A percentile compares a stretch with the other conserved stretches of the same genome.
Conservation (phyloP, 1,140 invertebrate species). For the Schlechtendalia chinensis region DNA sequence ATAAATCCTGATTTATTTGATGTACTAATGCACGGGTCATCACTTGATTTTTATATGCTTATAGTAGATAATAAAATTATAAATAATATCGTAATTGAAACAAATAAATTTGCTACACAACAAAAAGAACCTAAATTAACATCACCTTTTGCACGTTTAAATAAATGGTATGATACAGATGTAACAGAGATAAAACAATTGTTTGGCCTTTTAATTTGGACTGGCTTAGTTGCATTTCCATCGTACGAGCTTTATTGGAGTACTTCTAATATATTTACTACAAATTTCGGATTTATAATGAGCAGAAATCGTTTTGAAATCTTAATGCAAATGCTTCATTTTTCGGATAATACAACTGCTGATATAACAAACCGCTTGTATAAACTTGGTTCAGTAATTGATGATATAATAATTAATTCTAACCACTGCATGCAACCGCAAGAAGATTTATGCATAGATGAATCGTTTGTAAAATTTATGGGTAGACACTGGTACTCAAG, state of each 20-base stretch:
- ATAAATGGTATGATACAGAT: constrained; percentile 12
- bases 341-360: neutral
- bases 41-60: neutral
- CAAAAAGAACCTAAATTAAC: neutral
- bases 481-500: constrained; percentile 54
- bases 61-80: neutral
- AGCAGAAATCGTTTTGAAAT: too few species aligned
- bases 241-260: too few species aligned
- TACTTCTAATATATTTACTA: too few species aligned
- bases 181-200: constrained; percentile 12
- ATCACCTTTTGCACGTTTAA: constrained; percentile 9
- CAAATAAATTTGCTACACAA: neutral
- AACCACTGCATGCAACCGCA: constrained; percentile 51
- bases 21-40: neutral
- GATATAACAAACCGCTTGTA: neutral
- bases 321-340: too few species aligned
- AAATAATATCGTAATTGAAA: constrained; percentile 1
- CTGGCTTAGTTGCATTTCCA: too few species aligned
- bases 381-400: constrained; percentile 52
- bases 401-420: constrained; percentile 49
- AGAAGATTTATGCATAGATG: constrained; percentile 56
- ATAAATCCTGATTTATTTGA: neutral
- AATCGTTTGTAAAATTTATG: constrained; percentile 56
- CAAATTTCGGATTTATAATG: too few species aligned
- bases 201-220: neutral